These are phyloP conservation scores for Cerastoderma edule DNA, from an alignment of 2,888 invertebrate species.

Conservation along the genomic window DNA sequence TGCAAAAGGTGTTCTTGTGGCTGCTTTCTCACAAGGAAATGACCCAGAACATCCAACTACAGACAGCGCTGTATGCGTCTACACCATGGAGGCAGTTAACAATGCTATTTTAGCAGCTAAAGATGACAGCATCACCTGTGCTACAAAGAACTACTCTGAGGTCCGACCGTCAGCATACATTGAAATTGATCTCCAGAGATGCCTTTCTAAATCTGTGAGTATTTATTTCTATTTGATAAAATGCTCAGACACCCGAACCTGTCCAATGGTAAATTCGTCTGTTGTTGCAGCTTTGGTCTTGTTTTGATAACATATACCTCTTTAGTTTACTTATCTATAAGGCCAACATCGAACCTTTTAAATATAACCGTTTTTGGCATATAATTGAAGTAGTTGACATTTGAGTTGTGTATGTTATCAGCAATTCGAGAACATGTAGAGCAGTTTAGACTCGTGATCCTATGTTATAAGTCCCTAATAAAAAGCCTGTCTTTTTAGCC, in stretches of 20 bases:
- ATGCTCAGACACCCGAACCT: no score
- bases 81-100: not conserved
- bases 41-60: slow-evolving; percentile 9
- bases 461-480: no score
- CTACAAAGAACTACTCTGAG: not conserved
- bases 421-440: no score
- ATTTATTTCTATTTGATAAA: not conserved
- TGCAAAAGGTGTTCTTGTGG: not conserved
- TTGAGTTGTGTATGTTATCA: no score
- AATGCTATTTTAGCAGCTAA: slow-evolving; percentile 1
- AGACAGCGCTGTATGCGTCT: slow-evolving; percentile 22
- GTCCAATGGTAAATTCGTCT: not conserved
- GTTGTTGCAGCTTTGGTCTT: not conserved
- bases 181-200: not conserved
- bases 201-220: not conserved
- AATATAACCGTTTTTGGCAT: not conserved
- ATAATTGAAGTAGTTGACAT: not conserved
- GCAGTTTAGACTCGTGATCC: no score
- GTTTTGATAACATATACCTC: not conserved
- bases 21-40: slow-evolving; percentile 11
- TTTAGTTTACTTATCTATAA: not conserved
- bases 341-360: not conserved
- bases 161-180: not conserved
- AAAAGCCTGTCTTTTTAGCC: no score
- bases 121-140: slow-evolving; percentile 1